Conservation (phyloP, 2,888 invertebrate genomes). For the Sinhomidia bicolor region DNA sequence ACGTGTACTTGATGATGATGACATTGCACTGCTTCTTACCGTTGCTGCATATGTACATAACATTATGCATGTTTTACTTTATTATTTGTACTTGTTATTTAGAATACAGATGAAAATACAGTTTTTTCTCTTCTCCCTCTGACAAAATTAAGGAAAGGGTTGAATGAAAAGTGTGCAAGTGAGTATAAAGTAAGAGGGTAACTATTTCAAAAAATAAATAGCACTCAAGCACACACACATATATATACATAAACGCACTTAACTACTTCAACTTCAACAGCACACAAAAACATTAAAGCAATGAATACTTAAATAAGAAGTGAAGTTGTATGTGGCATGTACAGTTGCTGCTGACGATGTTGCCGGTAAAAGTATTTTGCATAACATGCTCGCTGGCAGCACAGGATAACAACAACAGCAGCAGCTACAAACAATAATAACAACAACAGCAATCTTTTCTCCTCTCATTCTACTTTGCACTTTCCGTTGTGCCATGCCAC, state of each 20-base stretch:
- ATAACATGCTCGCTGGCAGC: background rate
- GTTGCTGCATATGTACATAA: too few relatives aligned
- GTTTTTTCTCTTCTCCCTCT: too few relatives aligned
- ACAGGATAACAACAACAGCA: background rate
- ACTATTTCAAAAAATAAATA: background rate
- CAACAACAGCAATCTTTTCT: background rate
- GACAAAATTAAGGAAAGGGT: too few relatives aligned
- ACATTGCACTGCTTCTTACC: too few relatives aligned
- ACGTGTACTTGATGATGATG: too few relatives aligned
- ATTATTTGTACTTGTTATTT: too few relatives aligned
- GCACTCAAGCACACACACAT: background rate
- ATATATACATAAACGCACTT: background rate
- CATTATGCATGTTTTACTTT: too few relatives aligned
- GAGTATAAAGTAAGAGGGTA: background rate
- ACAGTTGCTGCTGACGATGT: background rate
- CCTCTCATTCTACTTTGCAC: background rate
- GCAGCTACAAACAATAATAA: too few relatives aligned
- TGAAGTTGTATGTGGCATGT: conserved; percentile 18
- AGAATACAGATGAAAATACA: too few relatives aligned
- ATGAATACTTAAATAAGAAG: conserved; percentile 48
- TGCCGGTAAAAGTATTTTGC: conserved; percentile 17
- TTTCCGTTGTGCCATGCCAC: too few relatives aligned
- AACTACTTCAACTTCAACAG: background rate
- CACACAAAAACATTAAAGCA: conserved; percentile 11
- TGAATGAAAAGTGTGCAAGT: background rate